Evolutionary conservation across 2,797 vertebrate species (phyloP).

Genomic region (Toxotes lorentzi): DNA sequence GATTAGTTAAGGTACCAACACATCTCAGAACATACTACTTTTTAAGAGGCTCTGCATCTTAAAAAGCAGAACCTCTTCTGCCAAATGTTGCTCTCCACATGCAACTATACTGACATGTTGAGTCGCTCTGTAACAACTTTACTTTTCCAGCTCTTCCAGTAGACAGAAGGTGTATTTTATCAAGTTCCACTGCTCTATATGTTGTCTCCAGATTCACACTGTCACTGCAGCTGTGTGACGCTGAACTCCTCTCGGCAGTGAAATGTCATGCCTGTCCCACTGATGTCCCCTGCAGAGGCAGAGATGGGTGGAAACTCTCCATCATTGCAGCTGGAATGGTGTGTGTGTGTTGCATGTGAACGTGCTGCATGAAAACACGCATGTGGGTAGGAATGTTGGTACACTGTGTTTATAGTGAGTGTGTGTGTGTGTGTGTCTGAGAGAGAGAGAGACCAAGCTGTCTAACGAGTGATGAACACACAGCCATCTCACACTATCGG

Average conservation of each 20-base stretch:
- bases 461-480: constrained; percentile 53
- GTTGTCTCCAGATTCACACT: constrained; percentile 6
- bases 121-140: not conserved
- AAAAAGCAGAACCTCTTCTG: not conserved
- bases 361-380: constrained; percentile 38
- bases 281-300: constrained; percentile 32
- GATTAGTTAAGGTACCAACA: not conserved
- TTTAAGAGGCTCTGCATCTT: too few species aligned
- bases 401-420: constrained; percentile 32
- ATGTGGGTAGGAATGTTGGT: constrained; percentile 50
- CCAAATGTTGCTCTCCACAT: constrained; percentile 6
- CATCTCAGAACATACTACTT: too few species aligned
- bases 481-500: constrained; percentile 58
- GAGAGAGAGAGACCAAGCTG: constrained; percentile 10
- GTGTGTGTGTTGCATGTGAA: constrained; percentile 37
- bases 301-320: constrained; percentile 38
- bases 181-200: constrained; percentile 15
- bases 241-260: constrained; percentile 6
- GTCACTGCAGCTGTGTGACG: constrained; percentile 11
- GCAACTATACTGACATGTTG: not conserved
- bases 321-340: constrained; percentile 45
- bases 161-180: constrained; percentile 11
- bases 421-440: constrained; percentile 9
- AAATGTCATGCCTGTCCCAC: constrained; percentile 22
- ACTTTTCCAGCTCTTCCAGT: not conserved